These are phyloP conservation scores for Augochlora pura DNA, from an alignment of 1,140 invertebrate genomes.

Conservation along the genomic window DNA sequence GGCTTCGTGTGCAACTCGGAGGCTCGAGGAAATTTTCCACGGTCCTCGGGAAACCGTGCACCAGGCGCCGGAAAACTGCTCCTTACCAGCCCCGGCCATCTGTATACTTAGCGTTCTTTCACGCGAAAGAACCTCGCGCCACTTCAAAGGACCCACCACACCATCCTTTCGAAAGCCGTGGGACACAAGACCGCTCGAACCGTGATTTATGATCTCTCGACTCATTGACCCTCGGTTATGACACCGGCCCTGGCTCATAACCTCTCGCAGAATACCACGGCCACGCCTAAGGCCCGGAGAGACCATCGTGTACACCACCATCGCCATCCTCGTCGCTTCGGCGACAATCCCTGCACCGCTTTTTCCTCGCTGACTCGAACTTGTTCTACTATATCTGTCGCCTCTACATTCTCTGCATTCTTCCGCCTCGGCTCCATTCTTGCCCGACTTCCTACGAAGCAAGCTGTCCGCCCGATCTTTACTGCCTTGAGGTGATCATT, in stretches of 20 bases:
- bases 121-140: background rate
- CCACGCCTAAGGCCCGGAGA: background rate
- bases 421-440: background rate
- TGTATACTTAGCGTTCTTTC: constrained; percentile 24
- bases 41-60: constrained; percentile 4
- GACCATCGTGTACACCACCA: too few species aligned
- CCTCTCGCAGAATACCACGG: constrained; percentile 51
- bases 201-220: constrained; percentile 64
- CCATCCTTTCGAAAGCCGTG: constrained; percentile 38
- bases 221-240: constrained; percentile 67
- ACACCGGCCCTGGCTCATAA: constrained; percentile 60
- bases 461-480: too few species aligned
- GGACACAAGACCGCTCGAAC: constrained; percentile 22
- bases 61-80: constrained; percentile 29
- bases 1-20: background rate
- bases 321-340: background rate
- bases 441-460: too few species aligned
- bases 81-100: constrained; percentile 13
- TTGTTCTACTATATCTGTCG: background rate
- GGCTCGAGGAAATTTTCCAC: constrained; percentile 43
- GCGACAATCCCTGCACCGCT: background rate
- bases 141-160: constrained; percentile 40
- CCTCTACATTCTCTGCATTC: background rate
- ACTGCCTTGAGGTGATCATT: too few species aligned
- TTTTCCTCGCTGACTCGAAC: background rate